Evolutionary conservation across 2,113 vertebrate genomes (phyloP).

Genomic region (Sturnus vulgaris): DNA sequence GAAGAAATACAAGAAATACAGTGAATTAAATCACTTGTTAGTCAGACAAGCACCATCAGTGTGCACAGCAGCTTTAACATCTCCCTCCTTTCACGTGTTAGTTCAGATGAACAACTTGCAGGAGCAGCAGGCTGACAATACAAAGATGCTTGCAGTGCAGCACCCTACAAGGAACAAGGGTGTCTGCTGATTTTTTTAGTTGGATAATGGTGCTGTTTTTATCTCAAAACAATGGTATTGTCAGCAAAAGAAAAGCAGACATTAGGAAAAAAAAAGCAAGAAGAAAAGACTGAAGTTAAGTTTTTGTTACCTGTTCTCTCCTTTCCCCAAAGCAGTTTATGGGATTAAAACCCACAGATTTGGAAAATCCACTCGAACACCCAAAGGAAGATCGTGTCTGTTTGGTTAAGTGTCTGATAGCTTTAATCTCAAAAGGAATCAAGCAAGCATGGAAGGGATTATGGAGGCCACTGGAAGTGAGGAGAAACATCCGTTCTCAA

Average conservation of each 20-base stretch:
- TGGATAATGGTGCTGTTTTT: neutral
- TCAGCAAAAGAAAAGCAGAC: neutral
- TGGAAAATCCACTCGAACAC: neutral
- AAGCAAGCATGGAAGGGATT: neutral
- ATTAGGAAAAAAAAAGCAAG: neutral
- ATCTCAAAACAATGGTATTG: neutral
- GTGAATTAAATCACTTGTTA: neutral
- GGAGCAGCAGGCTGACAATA: neutral
- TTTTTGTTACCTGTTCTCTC: neutral
- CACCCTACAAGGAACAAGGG: neutral
- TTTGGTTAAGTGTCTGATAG: neutral
- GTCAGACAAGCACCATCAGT: neutral
- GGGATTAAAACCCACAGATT: neutral
- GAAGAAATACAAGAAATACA: neutral
- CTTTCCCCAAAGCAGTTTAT: neutral
- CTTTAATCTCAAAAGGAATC: neutral
- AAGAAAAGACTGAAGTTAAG: neutral
- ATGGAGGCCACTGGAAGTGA: neutral
- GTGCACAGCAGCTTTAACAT: neutral
- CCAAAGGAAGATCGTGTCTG: neutral
- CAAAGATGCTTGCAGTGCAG: neutral
- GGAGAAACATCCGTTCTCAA: fast-evolving
- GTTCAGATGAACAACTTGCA: neutral
- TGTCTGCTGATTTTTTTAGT: neutral
- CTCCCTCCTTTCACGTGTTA: neutral